phyloP scores from a whole-genome alignment of 2,888 invertebrate species.

The Patella ulyssiponensis region DNA sequence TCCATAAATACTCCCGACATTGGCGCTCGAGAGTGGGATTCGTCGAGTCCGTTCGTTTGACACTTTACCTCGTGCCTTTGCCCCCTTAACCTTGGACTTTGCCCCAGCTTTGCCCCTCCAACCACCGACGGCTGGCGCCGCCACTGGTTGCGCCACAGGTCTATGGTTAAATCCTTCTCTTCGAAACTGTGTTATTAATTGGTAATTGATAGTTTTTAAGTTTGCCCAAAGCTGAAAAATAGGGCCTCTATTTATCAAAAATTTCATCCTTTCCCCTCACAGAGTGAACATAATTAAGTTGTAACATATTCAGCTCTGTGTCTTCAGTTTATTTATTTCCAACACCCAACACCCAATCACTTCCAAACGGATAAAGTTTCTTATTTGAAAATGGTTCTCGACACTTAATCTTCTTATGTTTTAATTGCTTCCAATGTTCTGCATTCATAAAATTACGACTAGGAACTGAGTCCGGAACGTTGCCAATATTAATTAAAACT shows the following conservation, averaged over 20 bases:
- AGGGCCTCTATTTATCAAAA: neutral
- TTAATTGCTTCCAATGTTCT: neutral
- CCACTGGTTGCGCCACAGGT: neutral
- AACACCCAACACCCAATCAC: neutral
- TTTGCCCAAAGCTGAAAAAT: neutral
- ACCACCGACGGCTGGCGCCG: no score
- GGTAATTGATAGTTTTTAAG: neutral
- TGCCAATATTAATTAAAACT: neutral
- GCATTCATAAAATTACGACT: neutral
- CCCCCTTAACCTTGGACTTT: no score
- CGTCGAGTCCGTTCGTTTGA: no score
- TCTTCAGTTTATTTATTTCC: neutral
- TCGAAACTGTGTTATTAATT: neutral
- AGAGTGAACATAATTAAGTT: constrained; percentile 5
- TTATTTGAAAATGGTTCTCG: neutral
- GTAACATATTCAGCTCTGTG: neutral
- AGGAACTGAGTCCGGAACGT: neutral
- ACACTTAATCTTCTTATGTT: neutral
- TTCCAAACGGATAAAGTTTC: neutral
- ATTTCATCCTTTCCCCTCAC: neutral
- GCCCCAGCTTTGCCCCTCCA: no score
- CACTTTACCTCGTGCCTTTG: no score
- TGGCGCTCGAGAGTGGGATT: no score
- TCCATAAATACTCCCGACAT: no score
- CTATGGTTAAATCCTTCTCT: neutral